Evolutionary conservation across 2,797 vertebrate genomes (phyloP), one percentile per base, ranked within the genome.

Genomic region (Bryconaethiops microstoma): DNA sequence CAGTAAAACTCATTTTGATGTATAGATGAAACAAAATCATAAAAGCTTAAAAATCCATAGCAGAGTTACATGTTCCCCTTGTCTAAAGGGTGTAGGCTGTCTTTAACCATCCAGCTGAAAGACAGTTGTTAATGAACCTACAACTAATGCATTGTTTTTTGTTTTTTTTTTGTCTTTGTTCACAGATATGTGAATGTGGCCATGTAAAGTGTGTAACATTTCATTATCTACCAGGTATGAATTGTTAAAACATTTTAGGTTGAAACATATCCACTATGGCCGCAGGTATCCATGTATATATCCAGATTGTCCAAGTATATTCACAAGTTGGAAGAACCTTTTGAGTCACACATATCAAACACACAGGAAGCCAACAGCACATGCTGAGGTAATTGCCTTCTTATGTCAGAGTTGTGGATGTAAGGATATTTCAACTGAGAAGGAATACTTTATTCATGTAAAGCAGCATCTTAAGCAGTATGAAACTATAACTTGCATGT

Each of bases 121-220:
- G 29, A 29, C 29, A 29, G 29, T 29, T 29, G 29, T 29, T 29
- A 29, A 29, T 29, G 29, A 29, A 1, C 3, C 29, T 29, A 29
- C 29, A 1, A 29, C 29, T 29, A 29, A 29, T 29, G 3, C 29
- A 29, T 29, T 29, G 3, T 29, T n/a, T n/a, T n/a, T 59, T 39
- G 55, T 1, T 91, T 92, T 92, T 91, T 93, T 89, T 87, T 89
- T 87, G 79, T 87, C 88, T 89, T 92, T 82, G 17, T 79, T 67
- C 69, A 71, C 79, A 75, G 57, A n/a, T 81, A 16, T 63, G 59
- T 74, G 48, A 74, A 74, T 80, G 78, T 74, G 78, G 78, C 70
- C 60, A 45, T 75, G 75, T 17, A 65, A 72, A 77, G 12, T 79
- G 70, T 78, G 81, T 35, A 17, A 70, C 29, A 52, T 23, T 48